A percentile compares a stretch with the other conserved stretches of the same genome.
Conservation (phyloP, 2,888 invertebrate species). For the Plebejus melissa region DNA sequence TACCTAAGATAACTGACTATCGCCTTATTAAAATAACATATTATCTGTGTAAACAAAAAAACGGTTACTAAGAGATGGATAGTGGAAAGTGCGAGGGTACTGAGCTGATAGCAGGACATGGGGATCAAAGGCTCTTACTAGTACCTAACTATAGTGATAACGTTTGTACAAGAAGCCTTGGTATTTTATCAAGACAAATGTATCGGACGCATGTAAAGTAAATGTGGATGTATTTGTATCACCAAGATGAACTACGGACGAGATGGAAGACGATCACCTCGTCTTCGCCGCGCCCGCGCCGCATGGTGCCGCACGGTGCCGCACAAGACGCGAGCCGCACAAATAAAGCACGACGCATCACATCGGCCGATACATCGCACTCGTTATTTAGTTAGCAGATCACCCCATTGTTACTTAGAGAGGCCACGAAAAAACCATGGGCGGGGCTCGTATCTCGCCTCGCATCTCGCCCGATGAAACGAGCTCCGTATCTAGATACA, state of each 20-base stretch:
- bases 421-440: conserved; percentile 77
- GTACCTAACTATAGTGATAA: too few species aligned
- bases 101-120: neutral
- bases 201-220: too few species aligned
- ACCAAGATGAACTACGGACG: neutral
- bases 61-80: neutral
- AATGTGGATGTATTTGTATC: too few species aligned
- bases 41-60: conserved; percentile 10
- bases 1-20: conserved; percentile 23
- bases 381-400: conserved; percentile 77
- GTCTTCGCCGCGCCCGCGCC: neutral
- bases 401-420: conserved; percentile 74
- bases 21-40: conserved; percentile 17
- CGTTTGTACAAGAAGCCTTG: too few species aligned
- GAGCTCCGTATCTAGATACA: conserved; percentile 70
- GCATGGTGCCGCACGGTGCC: conserved; percentile 28
- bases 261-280: neutral
- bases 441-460: conserved; percentile 66
- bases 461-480: conserved; percentile 72
- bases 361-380: conserved; percentile 60
- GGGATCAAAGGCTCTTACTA: too few species aligned
- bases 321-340: conserved; percentile 35
- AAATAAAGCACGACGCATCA: conserved; percentile 44
- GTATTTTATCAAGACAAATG: too few species aligned
- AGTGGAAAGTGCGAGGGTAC: neutral